Percentiles rank a stretch among this genome's conserved stretches.
Evolutionary conservation across 1,140 invertebrate species (phyloP).

Genomic region (Lordiphosa clarofinis): DNA sequence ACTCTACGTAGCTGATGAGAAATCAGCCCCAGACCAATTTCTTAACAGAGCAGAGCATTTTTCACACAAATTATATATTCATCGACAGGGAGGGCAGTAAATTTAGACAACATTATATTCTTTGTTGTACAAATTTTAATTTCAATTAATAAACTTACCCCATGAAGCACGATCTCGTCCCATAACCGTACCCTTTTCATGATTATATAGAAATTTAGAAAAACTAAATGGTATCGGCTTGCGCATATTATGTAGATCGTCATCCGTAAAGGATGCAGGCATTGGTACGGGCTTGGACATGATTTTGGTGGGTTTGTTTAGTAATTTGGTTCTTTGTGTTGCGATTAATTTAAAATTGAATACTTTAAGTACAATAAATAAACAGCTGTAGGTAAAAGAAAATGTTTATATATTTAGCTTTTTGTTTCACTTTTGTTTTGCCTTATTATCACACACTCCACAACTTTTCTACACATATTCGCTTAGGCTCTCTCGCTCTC

Average conservation of each 20-base stretch:
- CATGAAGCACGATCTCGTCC: conserved; percentile 87
- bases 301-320: conserved; percentile 40
- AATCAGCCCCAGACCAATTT: no score
- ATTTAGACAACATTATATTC: no score
- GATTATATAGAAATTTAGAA: conserved; percentile 85
- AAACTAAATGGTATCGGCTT: conserved; percentile 67
- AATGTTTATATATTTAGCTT: no score
- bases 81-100: no score
- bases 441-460: conserved; percentile 6
- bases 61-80: no score
- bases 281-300: conserved; percentile 73
- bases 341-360: conserved; percentile 1
- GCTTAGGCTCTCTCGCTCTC: conserved; percentile 1
- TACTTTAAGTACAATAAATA: no score
- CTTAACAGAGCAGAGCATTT: no score
- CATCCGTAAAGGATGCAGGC: conserved; percentile 52
- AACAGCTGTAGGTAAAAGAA: no score
- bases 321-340: conserved; percentile 2
- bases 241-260: conserved; percentile 51
- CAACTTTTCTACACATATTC: conserved; percentile 16
- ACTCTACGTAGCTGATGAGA: no score
- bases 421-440: no score
- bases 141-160: conserved; percentile 82
- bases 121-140: no score
- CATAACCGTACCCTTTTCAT: conserved; percentile 85